A percentile compares a stretch with the other conserved stretches of the same genome.
These are phyloP conservation scores for Heliconius charithonia DNA, from an alignment of 2,888 invertebrate genomes.

Conservation along the genomic window DNA sequence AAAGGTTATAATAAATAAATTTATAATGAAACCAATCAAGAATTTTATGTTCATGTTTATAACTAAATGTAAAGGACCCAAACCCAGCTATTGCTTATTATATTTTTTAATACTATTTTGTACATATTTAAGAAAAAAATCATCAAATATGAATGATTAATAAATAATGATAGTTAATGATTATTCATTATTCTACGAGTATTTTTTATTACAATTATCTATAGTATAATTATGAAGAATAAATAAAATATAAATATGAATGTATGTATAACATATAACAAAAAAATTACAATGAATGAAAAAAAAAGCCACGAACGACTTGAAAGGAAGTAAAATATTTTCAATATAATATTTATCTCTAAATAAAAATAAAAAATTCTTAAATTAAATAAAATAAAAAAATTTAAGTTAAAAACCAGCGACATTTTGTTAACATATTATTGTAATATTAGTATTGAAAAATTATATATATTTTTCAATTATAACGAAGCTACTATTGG, in stretches of 20 bases:
- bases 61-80: slow-evolving; percentile 64
- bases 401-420: no score
- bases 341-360: no score
- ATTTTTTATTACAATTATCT: no score
- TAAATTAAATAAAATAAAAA: no score
- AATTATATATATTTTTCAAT: not conserved
- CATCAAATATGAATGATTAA: slow-evolving; percentile 66
- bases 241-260: not conserved
- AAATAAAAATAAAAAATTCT: no score
- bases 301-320: no score
- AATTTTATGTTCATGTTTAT: slow-evolving; percentile 28
- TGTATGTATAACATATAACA: not conserved
- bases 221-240: not conserved
- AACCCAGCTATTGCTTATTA: slow-evolving; percentile 70
- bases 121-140: slow-evolving; percentile 42
- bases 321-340: no score
- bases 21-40: slow-evolving; percentile 30
- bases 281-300: no score
- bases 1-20: slow-evolving; percentile 27
- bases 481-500: slow-evolving; percentile 59
- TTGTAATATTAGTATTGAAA: no score
- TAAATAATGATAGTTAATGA: slow-evolving; percentile 20
- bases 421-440: no score
- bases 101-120: slow-evolving; percentile 42
- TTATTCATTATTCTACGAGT: not conserved